Evolutionary conservation across 2,888 invertebrate genomes (phyloP).

Genomic region (Nasonia oneida): DNA sequence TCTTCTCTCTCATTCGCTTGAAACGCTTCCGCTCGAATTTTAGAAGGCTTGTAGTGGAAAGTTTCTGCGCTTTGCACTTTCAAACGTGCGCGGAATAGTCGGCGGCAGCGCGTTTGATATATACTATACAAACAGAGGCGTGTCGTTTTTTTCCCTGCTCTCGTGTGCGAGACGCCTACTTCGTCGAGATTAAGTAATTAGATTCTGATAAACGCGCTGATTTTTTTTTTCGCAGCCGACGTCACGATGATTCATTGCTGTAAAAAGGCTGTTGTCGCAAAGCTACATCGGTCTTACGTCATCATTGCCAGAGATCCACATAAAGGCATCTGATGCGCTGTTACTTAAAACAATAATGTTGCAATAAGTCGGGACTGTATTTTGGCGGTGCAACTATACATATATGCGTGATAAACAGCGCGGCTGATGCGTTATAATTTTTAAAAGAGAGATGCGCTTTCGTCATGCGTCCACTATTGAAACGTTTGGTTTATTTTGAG

Average conservation of each 20-base stretch:
- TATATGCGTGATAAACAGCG: background rate
- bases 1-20: background rate
- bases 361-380: background rate
- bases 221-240: background rate
- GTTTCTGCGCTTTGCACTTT: background rate
- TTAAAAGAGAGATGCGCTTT: constrained; percentile 4
- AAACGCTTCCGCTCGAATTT: background rate
- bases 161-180: background rate
- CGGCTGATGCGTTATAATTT: background rate
- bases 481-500: background rate
- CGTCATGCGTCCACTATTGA: background rate
- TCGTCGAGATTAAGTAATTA: background rate
- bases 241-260: background rate
- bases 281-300: background rate
- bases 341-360: background rate
- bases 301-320: background rate
- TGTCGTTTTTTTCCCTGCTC: background rate
- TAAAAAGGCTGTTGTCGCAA: background rate
- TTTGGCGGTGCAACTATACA: background rate
- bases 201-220: background rate
- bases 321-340: background rate
- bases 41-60: background rate
- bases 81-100: background rate
- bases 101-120: background rate
- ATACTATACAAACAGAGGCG: background rate